Conservation (phyloP, 2,797 vertebrate species). For the Phrynocephalus forsythii region DNA sequence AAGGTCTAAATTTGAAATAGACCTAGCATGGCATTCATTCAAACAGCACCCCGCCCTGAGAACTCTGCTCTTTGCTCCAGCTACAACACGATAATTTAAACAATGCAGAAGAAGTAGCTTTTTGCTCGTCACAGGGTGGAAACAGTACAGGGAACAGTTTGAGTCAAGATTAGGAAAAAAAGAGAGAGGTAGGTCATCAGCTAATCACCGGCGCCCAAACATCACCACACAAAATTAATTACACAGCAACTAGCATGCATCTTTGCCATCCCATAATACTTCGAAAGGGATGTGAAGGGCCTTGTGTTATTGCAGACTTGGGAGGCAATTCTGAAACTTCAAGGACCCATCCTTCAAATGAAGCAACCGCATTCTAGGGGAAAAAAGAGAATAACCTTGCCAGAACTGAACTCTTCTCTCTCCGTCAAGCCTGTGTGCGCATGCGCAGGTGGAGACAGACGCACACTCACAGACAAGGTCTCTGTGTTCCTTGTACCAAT, state of each 20-base stretch:
- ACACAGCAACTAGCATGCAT: conserved; percentile 53
- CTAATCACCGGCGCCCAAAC: conserved; percentile 20
- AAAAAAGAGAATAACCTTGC: conserved; percentile 14
- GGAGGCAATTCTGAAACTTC: conserved; percentile 38
- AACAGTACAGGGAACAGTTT: conserved; percentile 53
- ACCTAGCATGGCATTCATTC: conserved; percentile 51
- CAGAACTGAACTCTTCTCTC: conserved; percentile 30
- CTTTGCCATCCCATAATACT: conserved; percentile 38
- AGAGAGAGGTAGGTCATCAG: background rate
- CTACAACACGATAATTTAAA: conserved; percentile 50
- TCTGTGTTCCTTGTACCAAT: conserved; percentile 64
- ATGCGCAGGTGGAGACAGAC: too few relatives aligned
- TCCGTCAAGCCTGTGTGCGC: too few relatives aligned
- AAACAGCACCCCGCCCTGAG: background rate
- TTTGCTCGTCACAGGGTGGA: conserved; percentile 24
- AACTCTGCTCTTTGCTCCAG: conserved; percentile 41
- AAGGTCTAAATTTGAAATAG: conserved; percentile 19
- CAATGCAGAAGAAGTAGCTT: conserved; percentile 35
- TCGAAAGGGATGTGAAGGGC: conserved; percentile 27
- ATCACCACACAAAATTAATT: conserved; percentile 40
- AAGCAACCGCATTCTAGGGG: background rate
- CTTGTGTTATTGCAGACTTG: background rate
- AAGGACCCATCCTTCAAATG: conserved; percentile 61
- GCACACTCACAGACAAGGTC: conserved; percentile 43
- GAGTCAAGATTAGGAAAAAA: background rate